Evolutionary conservation across 2,797 vertebrate genomes (phyloP).

Genomic region (Podarcis lilfordi): DNA sequence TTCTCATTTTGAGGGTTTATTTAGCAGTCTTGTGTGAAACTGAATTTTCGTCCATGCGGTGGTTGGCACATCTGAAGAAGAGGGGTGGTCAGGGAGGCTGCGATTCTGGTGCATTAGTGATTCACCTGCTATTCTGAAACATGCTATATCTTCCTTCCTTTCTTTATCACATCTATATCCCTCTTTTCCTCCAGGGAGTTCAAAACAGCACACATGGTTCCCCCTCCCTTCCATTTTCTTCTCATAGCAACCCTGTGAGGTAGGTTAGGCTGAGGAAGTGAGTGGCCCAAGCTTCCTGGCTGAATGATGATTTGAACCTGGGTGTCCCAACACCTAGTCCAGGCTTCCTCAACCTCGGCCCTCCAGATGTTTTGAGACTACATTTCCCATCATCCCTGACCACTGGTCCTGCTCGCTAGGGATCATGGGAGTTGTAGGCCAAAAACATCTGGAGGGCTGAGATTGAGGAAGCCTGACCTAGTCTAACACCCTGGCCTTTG

Average conservation of each 20-base stretch:
- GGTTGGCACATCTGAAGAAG: not conserved
- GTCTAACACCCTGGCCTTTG: not conserved
- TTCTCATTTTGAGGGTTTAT: not conserved
- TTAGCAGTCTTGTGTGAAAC: not conserved
- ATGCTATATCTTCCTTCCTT: not conserved
- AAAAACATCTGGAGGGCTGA: too few species aligned
- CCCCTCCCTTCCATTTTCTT: too few species aligned
- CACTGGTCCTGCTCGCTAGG: too few species aligned
- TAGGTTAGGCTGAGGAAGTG: not conserved
- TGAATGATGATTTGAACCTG: not conserved
- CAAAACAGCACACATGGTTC: too few species aligned
- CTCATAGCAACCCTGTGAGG: not conserved
- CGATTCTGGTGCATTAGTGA: fast-evolving
- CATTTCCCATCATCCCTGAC: too few species aligned
- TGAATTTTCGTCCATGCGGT: not conserved
- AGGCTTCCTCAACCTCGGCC: too few species aligned
- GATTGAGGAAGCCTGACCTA: not conserved
- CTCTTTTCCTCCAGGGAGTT: not conserved
- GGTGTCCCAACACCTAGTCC: too few species aligned
- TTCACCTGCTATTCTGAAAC: conserved; percentile 35
- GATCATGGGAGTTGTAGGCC: too few species aligned
- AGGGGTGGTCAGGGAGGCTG: not conserved
- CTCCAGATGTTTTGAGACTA: too few species aligned
- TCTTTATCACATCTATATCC: not conserved
- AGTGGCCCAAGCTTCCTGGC: not conserved